Conservation (phyloP, 2,113 vertebrate genomes). For the Sinosuthora webbiana region DNA sequence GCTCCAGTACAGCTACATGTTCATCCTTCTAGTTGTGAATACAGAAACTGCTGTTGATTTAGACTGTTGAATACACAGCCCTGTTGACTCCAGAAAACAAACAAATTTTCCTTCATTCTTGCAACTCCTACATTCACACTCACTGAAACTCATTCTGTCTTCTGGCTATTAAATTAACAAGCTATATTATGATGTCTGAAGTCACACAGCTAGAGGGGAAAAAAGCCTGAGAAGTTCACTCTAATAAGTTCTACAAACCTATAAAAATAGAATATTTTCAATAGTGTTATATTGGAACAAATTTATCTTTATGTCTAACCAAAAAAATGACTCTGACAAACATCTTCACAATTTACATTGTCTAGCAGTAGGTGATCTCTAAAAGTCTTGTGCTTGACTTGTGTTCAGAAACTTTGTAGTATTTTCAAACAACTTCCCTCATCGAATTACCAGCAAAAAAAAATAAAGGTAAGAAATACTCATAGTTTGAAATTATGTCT, state of each 20-base stretch:
- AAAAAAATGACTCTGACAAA: background rate
- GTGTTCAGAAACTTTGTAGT: background rate
- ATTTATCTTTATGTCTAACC: background rate
- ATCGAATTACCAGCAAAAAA: background rate
- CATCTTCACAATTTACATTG: background rate
- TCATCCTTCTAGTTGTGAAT: background rate
- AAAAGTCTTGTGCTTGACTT: background rate
- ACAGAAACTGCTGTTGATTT: background rate
- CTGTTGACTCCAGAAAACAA: background rate
- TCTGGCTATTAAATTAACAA: constrained; percentile 10
- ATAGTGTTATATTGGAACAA: background rate
- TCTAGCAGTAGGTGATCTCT: background rate
- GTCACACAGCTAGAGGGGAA: background rate
- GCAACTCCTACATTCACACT: background rate
- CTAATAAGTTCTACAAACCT: background rate
- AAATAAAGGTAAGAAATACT: background rate
- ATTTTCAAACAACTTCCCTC: background rate
- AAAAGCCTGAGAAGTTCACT: background rate
- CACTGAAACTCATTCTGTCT: background rate
- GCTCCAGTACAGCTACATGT: background rate
- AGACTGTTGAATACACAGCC: background rate
- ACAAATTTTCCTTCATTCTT: background rate
- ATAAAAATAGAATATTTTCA: background rate
- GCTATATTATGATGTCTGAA: background rate
- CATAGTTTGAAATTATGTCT: background rate